These are phyloP conservation scores for Strix aluco DNA, from an alignment of 2,113 vertebrate genomes.

Conservation along the genomic window DNA sequence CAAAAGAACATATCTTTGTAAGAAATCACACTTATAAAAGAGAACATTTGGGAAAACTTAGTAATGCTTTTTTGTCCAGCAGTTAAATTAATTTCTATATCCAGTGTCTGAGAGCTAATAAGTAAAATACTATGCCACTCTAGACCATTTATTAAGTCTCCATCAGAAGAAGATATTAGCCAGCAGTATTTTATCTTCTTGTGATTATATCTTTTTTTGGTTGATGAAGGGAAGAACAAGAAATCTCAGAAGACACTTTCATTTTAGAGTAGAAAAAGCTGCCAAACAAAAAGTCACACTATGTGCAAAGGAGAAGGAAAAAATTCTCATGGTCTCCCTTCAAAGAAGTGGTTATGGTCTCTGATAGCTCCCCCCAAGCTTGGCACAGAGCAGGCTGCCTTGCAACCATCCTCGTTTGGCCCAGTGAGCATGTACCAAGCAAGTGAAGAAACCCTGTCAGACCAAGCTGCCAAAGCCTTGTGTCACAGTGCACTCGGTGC, in stretches of 20 bases:
- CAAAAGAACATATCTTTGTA: background rate
- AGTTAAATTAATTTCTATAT: background rate
- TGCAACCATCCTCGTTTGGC: background rate
- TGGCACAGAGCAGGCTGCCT: background rate
- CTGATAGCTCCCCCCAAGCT: background rate
- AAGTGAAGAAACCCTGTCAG: background rate
- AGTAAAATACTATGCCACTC: background rate
- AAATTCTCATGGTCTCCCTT: background rate
- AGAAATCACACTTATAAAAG: background rate
- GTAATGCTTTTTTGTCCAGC: background rate
- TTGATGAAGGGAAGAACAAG: background rate
- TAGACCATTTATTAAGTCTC: background rate
- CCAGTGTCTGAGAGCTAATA: too few species aligned
- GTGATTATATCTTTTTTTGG: background rate
- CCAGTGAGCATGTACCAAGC: background rate
- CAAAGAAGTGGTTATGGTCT: background rate
- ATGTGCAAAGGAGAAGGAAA: background rate
- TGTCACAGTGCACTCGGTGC: background rate
- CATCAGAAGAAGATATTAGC: background rate
- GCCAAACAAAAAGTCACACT: background rate
- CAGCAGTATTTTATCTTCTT: background rate
- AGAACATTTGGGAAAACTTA: background rate
- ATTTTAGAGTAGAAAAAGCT: background rate
- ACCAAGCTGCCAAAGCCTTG: background rate
- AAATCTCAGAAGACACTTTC: background rate